phyloP scores from a whole-genome alignment of 2,888 invertebrate genomes.

The Argyresthia goedartella region DNA sequence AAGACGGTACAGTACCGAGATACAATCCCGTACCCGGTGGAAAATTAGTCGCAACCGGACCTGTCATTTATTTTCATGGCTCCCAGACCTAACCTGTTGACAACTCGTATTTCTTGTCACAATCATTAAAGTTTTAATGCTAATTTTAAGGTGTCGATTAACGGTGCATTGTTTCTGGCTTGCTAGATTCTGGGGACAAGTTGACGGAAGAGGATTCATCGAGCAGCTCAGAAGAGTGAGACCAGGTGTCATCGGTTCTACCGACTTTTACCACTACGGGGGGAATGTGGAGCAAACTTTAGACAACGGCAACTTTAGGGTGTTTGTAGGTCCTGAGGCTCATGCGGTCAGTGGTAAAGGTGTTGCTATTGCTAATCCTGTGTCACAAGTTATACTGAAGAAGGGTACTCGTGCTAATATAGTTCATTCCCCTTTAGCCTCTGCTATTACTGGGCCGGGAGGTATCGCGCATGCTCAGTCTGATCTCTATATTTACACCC shows the following conservation, averaged over 20 bases:
- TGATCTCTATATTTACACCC: conserved; percentile 73
- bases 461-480: conserved; percentile 83
- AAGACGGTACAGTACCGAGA: conserved; percentile 42
- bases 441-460: conserved; percentile 81
- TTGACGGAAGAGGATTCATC: conserved; percentile 19
- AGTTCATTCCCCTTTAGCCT: conserved; percentile 75
- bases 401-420: conserved; percentile 73
- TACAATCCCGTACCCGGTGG: conserved; percentile 72
- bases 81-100: too few species aligned
- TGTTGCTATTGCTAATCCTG: conserved; percentile 77
- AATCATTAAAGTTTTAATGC: too few species aligned
- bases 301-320: conserved; percentile 18
- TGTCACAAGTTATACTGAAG: conserved; percentile 75
- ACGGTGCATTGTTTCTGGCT: conserved; percentile 30
- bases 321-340: conserved; percentile 73
- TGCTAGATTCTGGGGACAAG: conserved; percentile 41
- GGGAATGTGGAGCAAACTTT: not conserved
- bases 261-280: conserved; percentile 36
- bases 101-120: too few species aligned
- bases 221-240: conserved; percentile 19
- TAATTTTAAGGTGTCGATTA: not conserved
- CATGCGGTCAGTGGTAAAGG: conserved; percentile 77
- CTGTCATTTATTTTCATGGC: conserved; percentile 76
- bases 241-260: conserved; percentile 19
- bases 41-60: conserved; percentile 80